Evolutionary conservation across 1,140 invertebrate species (phyloP).

Genomic region (Drosophila busckii): DNA sequence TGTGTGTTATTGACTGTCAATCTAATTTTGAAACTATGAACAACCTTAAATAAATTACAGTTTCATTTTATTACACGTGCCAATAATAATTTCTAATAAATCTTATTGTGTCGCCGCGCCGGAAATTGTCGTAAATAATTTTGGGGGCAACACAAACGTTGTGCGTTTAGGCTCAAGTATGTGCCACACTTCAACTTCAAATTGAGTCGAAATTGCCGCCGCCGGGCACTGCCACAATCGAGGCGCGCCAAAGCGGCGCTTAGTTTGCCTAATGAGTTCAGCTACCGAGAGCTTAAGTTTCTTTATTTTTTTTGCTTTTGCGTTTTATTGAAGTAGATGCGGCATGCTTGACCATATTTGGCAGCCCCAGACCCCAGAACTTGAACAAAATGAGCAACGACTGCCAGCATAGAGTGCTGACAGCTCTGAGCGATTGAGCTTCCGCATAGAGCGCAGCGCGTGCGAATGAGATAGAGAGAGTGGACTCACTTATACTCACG

Average conservation of each 20-base stretch:
- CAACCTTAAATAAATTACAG: too few species aligned
- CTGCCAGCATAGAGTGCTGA: constrained; percentile 54
- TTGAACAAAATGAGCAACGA: constrained; percentile 30
- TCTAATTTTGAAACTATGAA: too few species aligned
- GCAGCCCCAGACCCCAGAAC: constrained; percentile 47
- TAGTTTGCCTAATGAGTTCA: constrained; percentile 55
- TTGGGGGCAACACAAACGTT: too few species aligned
- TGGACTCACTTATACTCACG: constrained; percentile 78
- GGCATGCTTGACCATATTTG: constrained; percentile 68
- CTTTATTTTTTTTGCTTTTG: constrained; percentile 4
- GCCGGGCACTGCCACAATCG: constrained; percentile 16
- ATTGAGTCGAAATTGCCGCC: constrained; percentile 2
- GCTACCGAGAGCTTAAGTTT: too few species aligned
- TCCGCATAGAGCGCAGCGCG: constrained; percentile 35
- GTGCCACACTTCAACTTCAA: constrained; percentile 9
- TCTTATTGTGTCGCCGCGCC: too few species aligned
- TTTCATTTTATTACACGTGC: too few species aligned
- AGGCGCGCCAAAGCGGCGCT: constrained; percentile 40
- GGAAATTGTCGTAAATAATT: too few species aligned
- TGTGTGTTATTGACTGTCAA: too few species aligned
- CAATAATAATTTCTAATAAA: too few species aligned
- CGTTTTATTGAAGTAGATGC: constrained; percentile 55
- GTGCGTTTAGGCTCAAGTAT: too few species aligned
- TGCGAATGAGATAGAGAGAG: constrained; percentile 21
- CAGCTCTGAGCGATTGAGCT: constrained; percentile 27